phyloP scores from a whole-genome alignment of 2,888 invertebrate genomes.

The Dysmachus trigonus region DNA sequence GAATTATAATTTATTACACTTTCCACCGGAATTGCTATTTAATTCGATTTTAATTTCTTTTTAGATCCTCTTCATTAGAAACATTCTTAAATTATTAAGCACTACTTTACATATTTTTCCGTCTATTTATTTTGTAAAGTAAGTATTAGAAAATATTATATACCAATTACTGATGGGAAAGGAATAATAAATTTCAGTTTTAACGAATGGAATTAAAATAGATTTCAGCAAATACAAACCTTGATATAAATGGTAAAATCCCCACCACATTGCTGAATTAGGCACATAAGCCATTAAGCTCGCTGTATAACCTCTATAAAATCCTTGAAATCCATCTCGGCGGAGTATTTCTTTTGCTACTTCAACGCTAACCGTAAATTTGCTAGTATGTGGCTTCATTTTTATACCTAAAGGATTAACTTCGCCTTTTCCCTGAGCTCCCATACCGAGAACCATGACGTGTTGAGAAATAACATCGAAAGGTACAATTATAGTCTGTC shows the following conservation, averaged over 20 bases:
- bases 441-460: slow-evolving; percentile 89
- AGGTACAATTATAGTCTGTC: slow-evolving; percentile 95
- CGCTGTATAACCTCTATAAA: slow-evolving; percentile 92
- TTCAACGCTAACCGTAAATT: slow-evolving; percentile 75
- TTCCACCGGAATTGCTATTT: too few species aligned
- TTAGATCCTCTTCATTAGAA: too few species aligned
- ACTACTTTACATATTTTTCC: too few species aligned
- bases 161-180: too few species aligned
- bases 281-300: slow-evolving; percentile 94
- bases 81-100: too few species aligned
- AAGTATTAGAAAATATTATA: too few species aligned
- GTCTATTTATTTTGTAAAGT: too few species aligned
- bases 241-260: slow-evolving; percentile 91
- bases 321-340: slow-evolving; percentile 84
- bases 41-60: too few species aligned
- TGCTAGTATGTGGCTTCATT: slow-evolving; percentile 70
- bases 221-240: slow-evolving; percentile 67
- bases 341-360: slow-evolving; percentile 81
- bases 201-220: background rate
- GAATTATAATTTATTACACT: too few species aligned
- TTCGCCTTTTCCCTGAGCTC: slow-evolving; percentile 64
- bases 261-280: slow-evolving; percentile 98
- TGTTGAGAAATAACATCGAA: slow-evolving; percentile 97
- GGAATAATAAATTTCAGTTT: too few species aligned
- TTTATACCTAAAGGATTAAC: slow-evolving; percentile 82